These are phyloP conservation scores for Drosophila insularis DNA, from an alignment of 1,140 invertebrate genomes.

Conservation along the genomic window DNA sequence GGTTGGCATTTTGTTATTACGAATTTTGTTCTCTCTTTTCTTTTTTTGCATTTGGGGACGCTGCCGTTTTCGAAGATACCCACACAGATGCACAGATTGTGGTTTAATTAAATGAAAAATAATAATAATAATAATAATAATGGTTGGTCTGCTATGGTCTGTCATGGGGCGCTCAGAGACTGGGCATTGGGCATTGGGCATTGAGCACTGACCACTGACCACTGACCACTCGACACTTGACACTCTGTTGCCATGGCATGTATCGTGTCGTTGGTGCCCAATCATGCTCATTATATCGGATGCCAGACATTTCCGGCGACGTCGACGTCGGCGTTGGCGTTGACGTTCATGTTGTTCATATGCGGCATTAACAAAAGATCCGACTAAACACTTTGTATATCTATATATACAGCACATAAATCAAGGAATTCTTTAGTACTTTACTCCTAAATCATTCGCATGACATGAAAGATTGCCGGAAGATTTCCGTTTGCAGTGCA, in stretches of 20 bases:
- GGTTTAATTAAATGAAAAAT: constrained; percentile 10
- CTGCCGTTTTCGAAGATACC: constrained; percentile 12
- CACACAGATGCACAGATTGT: constrained; percentile 32
- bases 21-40: not conserved
- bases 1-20: constrained; percentile 5
- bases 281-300: constrained; percentile 24
- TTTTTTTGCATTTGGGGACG: constrained; percentile 22
- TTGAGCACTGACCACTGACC: constrained; percentile 3
- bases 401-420: not conserved
- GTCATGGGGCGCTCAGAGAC: not conserved
- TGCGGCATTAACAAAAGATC: constrained; percentile 18
- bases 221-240: constrained; percentile 1
- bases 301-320: constrained; percentile 18
- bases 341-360: too few species aligned
- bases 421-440: too few species aligned
- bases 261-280: constrained; percentile 9
- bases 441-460: not conserved
- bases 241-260: constrained; percentile 36
- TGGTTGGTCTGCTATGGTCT: constrained; percentile 30
- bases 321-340: too few species aligned
- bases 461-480: not conserved
- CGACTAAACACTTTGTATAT: not conserved
- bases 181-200: constrained; percentile 3
- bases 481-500: too few species aligned
- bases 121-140: not conserved